phyloP scores from a whole-genome alignment of 2,888 invertebrate species.

The Ennomos fuscantarius region DNA sequence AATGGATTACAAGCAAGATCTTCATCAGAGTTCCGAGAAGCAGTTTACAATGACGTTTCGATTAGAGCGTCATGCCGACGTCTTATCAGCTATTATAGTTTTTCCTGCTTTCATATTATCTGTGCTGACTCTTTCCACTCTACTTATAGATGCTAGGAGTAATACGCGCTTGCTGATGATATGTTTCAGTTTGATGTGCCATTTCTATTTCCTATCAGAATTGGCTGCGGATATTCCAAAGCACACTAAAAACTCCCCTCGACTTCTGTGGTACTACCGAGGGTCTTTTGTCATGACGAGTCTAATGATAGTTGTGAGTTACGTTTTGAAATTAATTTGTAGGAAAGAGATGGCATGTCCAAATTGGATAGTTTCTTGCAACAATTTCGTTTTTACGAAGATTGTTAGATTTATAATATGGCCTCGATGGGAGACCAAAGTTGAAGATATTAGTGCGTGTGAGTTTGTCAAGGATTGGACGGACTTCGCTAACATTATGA shows the following conservation, averaged over 20 bases:
- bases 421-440: conserved; percentile 22
- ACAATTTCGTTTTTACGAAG: conserved; percentile 22
- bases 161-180: conserved; percentile 33
- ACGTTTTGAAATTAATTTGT: conserved; percentile 22
- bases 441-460: not conserved
- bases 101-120: conserved; percentile 36
- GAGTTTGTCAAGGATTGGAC: conserved; percentile 28
- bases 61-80: conserved; percentile 35
- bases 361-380: conserved; percentile 15
- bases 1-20: conserved; percentile 22
- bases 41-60: conserved; percentile 32
- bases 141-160: conserved; percentile 32
- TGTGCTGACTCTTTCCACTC: conserved; percentile 32
- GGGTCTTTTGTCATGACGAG: conserved; percentile 37
- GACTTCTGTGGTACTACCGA: conserved; percentile 36
- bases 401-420: conserved; percentile 19
- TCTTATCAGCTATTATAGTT: conserved; percentile 35
- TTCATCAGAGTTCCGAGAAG: conserved; percentile 11
- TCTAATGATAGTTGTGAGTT: conserved; percentile 21
- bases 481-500: conserved; percentile 31
- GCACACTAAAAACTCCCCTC: conserved; percentile 35
- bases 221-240: conserved; percentile 33
- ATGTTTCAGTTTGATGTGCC: conserved; percentile 39
- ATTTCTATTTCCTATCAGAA: conserved; percentile 37
- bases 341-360: conserved; percentile 12